Base-by-base conservation (phyloP, 2,797 vertebrate genomes). In the Streptopelia turtur region DNA sequence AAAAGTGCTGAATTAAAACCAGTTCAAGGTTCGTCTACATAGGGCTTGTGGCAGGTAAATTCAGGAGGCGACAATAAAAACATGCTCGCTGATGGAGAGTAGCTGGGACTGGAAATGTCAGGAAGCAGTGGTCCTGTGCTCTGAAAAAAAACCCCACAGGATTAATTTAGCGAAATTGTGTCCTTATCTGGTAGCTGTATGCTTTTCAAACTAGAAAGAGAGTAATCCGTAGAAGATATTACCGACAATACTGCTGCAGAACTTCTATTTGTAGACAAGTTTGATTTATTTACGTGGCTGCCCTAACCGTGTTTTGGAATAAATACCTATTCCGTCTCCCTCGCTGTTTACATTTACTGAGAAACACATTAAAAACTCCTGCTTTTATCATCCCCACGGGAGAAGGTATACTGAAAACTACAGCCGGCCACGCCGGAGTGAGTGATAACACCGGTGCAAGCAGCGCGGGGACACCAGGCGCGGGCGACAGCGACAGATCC, bases 21-120 rank as follows among this genome's bases (percentile, higher is more conserved):
- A 47, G 5, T 9, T 43, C 35, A 52, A 66, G 21, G 23, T 14
- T 75, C 0, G 0, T 55, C 21, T 27, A 1, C 8, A 15, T 7
- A 41, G 24, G 8, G 5, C 16, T 50, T 24, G 30, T 20, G 41
- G 18, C 1, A 3, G 16, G 10, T 49, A 41, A 25, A 75, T 11
- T 6, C 20, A 60, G 21, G 10, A 33, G 13, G 12, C 0, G 2
- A 80, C 27, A 76, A 52, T 21, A 63, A 75, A 45, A 33, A 2
- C 43, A 20, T 8, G 4, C 4, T 74, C 3, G 3, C 11, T 72
- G 9, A 18, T 13, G 31, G 22, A 35, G 31, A 31, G 16, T 30
- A 35, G 35, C 21, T 83, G 22, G 25, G 47, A 45, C 47, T 65
- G 33, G 30, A 30, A 75, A 72, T 6, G 5, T 10, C 53, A 56